phyloP scores from a whole-genome alignment of 2,888 invertebrate species.

The Heterodera filipjevi region DNA sequence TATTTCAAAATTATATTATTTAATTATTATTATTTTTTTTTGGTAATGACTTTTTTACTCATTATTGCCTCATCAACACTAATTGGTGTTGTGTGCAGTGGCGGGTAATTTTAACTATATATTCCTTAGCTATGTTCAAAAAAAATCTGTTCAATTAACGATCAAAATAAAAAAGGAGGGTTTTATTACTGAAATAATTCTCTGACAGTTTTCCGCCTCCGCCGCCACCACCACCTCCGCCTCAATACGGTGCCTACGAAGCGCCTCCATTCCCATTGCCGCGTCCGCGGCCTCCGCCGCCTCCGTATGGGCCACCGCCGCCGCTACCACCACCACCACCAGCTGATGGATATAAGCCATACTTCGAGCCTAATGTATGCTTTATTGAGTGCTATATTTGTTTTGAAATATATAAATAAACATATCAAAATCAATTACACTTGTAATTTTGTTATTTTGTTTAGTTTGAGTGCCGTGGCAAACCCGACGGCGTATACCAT shows the following conservation, averaged over 20 bases:
- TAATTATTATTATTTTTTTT: too few species aligned
- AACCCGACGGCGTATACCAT: conserved; percentile 37
- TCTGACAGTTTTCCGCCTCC: not conserved
- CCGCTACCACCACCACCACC: not conserved
- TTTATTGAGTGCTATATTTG: not conserved
- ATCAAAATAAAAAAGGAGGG: too few species aligned
- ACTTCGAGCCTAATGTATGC: not conserved
- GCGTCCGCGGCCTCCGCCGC: not conserved
- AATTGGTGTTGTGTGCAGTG: not conserved
- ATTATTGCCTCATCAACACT: not conserved
- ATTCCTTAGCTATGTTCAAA: not conserved
- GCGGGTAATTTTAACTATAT: not conserved
- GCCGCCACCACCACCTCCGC: not conserved
- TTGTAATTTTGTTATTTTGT: not conserved
- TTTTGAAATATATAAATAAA: too few species aligned
- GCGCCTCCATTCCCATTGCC: not conserved
- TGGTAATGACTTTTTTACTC: not conserved
- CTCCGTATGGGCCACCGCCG: not conserved
- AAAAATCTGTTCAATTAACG: too few species aligned
- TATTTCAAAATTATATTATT: too few species aligned
- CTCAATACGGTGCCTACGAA: not conserved
- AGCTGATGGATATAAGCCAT: not conserved
- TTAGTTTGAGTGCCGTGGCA: conserved; percentile 30
- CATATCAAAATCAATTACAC: not conserved
- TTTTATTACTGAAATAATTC: not conserved